A percentile compares a stretch with the other conserved stretches of the same genome.
These are phyloP conservation scores for Agrotis clavis DNA, from an alignment of 2,888 invertebrate species.

Conservation along the genomic window DNA sequence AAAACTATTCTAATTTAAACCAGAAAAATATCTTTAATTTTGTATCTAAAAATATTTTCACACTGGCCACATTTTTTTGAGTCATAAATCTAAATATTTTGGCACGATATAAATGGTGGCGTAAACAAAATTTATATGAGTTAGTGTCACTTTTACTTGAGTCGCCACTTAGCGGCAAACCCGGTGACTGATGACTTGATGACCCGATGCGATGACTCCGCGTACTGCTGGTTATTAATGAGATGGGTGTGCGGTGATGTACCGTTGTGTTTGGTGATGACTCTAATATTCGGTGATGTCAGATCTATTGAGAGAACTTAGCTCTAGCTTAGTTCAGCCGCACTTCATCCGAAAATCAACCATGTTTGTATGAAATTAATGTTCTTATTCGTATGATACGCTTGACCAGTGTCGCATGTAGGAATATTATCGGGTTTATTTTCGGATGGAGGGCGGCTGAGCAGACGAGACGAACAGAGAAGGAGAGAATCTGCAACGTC, in stretches of 20 bases:
- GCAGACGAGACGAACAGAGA: too few species aligned
- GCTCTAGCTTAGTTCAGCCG: too few species aligned
- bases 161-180: constrained; percentile 41
- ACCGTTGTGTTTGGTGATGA: constrained; percentile 61
- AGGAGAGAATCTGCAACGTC: too few species aligned
- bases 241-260: constrained; percentile 49
- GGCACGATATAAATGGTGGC: constrained; percentile 37
- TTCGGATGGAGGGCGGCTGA: too few species aligned
- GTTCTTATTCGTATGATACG: too few species aligned
- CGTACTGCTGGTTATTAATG: constrained; percentile 28
- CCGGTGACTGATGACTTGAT: constrained; percentile 24
- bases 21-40: neutral
- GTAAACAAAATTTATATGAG: constrained; percentile 40
- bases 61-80: constrained; percentile 7
- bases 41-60: constrained; percentile 12
- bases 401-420: too few species aligned
- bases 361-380: too few species aligned
- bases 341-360: too few species aligned
- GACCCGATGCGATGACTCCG: constrained; percentile 20
- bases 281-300: neutral
- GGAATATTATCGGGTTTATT: too few species aligned
- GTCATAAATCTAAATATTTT: constrained; percentile 24
- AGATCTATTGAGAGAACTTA: too few species aligned
- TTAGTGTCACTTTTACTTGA: constrained; percentile 40
- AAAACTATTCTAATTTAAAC: too few species aligned